Base-by-base conservation (phyloP, 2,797 vertebrate genomes). In the Furcifer pardalis region DNA sequence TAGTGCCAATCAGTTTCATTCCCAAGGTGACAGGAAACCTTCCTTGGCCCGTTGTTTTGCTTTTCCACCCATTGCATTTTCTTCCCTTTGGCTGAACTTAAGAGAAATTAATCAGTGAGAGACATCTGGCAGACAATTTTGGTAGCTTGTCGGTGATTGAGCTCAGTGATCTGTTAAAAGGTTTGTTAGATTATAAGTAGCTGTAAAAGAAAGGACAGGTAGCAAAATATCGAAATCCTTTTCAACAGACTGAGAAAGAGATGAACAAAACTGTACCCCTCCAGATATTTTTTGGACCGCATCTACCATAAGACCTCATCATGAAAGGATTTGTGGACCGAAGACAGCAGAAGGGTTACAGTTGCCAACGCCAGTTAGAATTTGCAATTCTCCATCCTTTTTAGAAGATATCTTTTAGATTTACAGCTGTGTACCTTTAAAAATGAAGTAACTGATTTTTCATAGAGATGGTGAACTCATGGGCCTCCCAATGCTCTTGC, bases 11-110 rank as follows among this genome's bases (percentile, higher is more conserved):
- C 96, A 95, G 88, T 92, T 94, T 89, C 35, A 95, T 97, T 97
- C 96, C 96, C 96, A 96, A 96, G 95, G 96, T 96, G 95, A 97
- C 96, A 96, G 96, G 96, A 97, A 97, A 87, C 95, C 90, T 92
- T 95, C 91, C 92, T 95, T 92, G 92, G 93, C 94, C 94, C 85
- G 94, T 95, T 96, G 96, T 94, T 95, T 89, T 93, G 88, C 81
- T 81, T 93, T 95, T 92, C 96, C 94, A 94, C 95, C 95, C 95
- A 93, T 94, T 84, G 46, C 90, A 91, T 94, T 94, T 94, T 95
- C 93, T 96, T 96, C 96, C 96, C 93, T 95, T 95, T 97, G 96
- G 96, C 96, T 95, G 88, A 94, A 93, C 95, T 96, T 96, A 91
- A 97, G 95, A 96, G 92, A 94, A 95, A 94, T 95, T 95, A 94